Percentiles rank a stretch among this genome's conserved stretches.
phyloP scores from a whole-genome alignment of 2,113 vertebrate genomes.

The Progne subis region DNA sequence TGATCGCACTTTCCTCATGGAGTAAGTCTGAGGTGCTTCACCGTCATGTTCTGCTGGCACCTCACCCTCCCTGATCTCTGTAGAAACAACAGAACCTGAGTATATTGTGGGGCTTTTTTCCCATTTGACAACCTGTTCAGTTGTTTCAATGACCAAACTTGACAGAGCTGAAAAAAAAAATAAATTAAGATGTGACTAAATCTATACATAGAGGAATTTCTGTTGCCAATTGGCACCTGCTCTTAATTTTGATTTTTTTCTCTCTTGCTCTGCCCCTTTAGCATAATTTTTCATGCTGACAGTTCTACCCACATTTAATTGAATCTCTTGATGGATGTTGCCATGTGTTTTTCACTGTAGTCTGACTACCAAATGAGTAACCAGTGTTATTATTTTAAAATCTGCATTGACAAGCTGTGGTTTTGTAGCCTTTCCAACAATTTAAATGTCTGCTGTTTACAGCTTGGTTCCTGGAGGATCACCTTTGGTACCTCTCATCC shows the following conservation, averaged over 20 bases:
- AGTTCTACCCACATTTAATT: neutral
- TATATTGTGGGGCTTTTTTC: fast-evolving
- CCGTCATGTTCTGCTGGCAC: neutral
- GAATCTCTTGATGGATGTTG: neutral
- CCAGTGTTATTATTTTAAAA: neutral
- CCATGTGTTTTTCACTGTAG: neutral
- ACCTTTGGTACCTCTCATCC: neutral
- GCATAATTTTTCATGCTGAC: fast-evolving
- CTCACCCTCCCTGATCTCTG: neutral
- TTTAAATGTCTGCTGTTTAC: neutral
- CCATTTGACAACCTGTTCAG: neutral
- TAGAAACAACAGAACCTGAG: neutral
- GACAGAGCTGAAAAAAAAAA: neutral
- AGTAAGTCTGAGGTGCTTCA: neutral
- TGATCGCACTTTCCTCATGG: fast-evolving
- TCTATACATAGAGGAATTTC: neutral
- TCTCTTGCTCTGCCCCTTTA: neutral
- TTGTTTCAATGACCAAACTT: neutral
- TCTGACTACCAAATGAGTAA: neutral
- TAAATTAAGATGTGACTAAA: neutral
- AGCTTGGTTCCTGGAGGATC: neutral
- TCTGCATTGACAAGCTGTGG: neutral
- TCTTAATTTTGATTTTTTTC: neutral
- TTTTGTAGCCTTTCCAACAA: neutral
- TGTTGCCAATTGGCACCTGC: neutral